These are phyloP conservation scores for Amniataba percoides DNA, from an alignment of 2,797 vertebrate genomes.

Conservation along the genomic window DNA sequence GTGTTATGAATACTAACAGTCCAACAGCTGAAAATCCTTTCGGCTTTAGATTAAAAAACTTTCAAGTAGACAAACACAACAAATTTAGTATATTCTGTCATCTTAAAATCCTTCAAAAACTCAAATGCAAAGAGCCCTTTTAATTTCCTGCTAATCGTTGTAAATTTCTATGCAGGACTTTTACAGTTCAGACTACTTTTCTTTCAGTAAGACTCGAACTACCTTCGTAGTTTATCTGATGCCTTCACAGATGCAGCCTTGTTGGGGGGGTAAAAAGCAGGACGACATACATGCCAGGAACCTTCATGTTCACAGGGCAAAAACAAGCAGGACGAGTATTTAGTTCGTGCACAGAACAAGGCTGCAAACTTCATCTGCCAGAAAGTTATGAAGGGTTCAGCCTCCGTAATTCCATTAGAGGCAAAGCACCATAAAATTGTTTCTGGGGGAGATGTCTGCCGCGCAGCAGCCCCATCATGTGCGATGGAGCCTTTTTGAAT, in stretches of 20 bases:
- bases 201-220: neutral
- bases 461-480: constrained; percentile 49
- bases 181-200: neutral
- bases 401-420: constrained; percentile 72
- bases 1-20: too few relatives aligned
- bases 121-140: too few relatives aligned
- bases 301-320: neutral
- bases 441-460: constrained; percentile 52
- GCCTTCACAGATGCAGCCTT: neutral
- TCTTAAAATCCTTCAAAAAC: neutral
- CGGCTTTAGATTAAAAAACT: neutral
- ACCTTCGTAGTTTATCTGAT: neutral
- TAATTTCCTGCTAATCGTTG: too few relatives aligned
- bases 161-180: neutral
- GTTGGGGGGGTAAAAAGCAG: neutral
- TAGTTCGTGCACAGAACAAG: constrained; percentile 34
- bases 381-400: constrained; percentile 60
- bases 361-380: constrained; percentile 40
- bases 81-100: too few relatives aligned
- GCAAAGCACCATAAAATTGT: constrained; percentile 76
- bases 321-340: constrained; percentile 33
- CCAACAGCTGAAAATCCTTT: too few relatives aligned
- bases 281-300: constrained; percentile 5
- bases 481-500: constrained; percentile 57
- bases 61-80: neutral